Base-by-base conservation (phyloP, 1,140 invertebrate genomes). In the Aradophagus sp. region DNA sequence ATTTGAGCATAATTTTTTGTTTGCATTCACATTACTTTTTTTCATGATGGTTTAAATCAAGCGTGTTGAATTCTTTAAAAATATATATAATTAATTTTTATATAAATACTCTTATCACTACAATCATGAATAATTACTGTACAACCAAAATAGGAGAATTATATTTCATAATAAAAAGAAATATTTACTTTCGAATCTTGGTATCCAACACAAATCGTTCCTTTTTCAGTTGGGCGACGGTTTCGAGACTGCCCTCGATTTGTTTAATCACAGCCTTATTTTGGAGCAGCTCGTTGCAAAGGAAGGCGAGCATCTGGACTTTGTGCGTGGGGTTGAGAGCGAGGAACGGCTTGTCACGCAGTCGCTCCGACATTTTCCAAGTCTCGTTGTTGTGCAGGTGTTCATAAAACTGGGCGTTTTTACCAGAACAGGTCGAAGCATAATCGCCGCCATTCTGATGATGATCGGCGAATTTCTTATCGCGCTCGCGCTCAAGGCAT, bases 211-310 rank as follows among this genome's bases (percentile, higher is more conserved):
- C 87, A 84, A 93, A 95, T 62, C 93, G 88, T 76, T 95, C 93
- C 70, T 93, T 92, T 58, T 90, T 89, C 36, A 93, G 87, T 74
- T 93, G 91, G 35, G 90, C 90, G 11, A 93, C 90, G 27, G 89
- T 91, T 52, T 94, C 93, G 19, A 94, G 85, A 26, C 92, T 91
- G 14, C 87, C 88, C 63, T 95, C 93, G 36, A 95, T 91, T 84
- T 94, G 93, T 8, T 90, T 87, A 68, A 94, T 88, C 65, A 97
- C 92, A 29, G 93, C 90, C 86, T 96, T 96, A 81, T 96, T 97
- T 83, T 96, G 94, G 35, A 97, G 86, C 72, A 98, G 87, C 86
- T 98, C 96, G 86, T 98, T 95, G 84, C 96, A 97, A 1, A 98
- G 87, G 83, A 94, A 96, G 2, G 93, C 93, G 19, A 98, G 83